phyloP scores from a whole-genome alignment of 2,888 invertebrate species.

The Andrena minutula region DNA sequence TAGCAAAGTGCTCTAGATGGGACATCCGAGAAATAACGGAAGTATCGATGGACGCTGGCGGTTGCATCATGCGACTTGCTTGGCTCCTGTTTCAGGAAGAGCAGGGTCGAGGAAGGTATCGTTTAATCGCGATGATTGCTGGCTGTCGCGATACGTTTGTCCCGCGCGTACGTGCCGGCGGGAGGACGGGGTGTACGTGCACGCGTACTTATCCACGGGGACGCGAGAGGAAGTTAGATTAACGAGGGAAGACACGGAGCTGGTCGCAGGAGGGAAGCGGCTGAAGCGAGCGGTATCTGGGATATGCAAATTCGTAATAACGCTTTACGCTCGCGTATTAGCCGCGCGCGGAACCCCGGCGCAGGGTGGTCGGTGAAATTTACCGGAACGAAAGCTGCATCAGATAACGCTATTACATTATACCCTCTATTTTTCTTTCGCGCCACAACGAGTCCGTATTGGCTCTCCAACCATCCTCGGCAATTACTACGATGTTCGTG shows the following conservation, averaged over 20 bases:
- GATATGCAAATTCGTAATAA: constrained; percentile 63
- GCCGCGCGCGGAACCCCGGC: constrained; percentile 11
- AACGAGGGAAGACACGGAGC: constrained; percentile 32
- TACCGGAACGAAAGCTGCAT: constrained; percentile 52
- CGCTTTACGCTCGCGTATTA: constrained; percentile 33
- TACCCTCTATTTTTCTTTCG: constrained; percentile 11
- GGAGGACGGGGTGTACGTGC: not conserved
- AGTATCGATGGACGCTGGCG: not conserved
- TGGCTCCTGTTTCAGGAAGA: constrained; percentile 13
- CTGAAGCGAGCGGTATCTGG: constrained; percentile 25
- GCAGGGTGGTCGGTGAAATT: constrained; percentile 48
- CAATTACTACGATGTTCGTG: not conserved
- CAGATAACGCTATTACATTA: constrained; percentile 53
- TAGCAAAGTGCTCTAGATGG: too few relatives aligned
- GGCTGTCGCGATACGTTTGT: constrained; percentile 17
- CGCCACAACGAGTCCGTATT: constrained; percentile 4
- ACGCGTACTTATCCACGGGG: not conserved
- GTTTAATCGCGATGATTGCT: constrained; percentile 29
- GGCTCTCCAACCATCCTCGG: not conserved
- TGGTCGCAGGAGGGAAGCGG: constrained; percentile 36
- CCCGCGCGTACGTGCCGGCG: not conserved
- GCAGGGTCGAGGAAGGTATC: constrained; percentile 26
- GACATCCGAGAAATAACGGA: not conserved
- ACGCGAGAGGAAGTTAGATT: constrained; percentile 49
- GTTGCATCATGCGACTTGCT: not conserved